A percentile compares a stretch with the other conserved stretches of the same genome.
These are phyloP conservation scores for Gavia stellata DNA, from an alignment of 2,113 vertebrate species.

Conservation along the genomic window DNA sequence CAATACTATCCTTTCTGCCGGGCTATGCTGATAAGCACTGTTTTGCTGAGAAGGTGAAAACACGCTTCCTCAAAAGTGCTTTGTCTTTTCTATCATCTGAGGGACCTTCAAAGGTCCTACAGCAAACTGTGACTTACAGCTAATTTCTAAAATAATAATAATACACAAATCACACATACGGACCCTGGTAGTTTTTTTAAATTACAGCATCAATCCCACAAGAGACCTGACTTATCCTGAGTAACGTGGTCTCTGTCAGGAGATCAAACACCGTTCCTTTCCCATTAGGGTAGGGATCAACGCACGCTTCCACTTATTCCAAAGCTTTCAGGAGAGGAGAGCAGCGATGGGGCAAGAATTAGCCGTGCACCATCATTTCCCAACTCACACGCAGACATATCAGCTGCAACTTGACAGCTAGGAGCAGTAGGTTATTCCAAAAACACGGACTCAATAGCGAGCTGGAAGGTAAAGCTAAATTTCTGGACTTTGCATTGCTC, in stretches of 20 bases:
- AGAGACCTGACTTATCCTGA: not conserved
- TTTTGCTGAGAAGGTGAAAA: not conserved
- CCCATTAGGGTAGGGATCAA: not conserved
- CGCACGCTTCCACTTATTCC: not conserved
- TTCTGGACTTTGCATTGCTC: not conserved
- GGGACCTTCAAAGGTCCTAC: not conserved
- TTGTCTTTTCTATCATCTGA: not conserved
- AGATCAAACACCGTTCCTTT: not conserved
- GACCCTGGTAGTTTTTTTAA: not conserved
- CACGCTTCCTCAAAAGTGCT: not conserved
- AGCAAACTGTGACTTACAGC: not conserved
- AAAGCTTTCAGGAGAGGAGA: not conserved
- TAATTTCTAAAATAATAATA: not conserved
- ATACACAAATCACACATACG: not conserved
- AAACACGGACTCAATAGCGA: not conserved
- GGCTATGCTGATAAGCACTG: not conserved
- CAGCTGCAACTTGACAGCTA: not conserved
- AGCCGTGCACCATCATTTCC: not conserved
- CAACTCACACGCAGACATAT: not conserved
- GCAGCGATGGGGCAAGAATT: not conserved
- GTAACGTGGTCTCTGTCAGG: not conserved
- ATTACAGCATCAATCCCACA: not conserved
- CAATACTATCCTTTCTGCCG: not conserved
- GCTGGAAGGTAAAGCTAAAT: not conserved
- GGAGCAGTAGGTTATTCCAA: not conserved